Evolutionary conservation across 2,113 vertebrate species (phyloP), one percentile per base, ranked within the genome.

Genomic region (Leptocoma aspasia): DNA sequence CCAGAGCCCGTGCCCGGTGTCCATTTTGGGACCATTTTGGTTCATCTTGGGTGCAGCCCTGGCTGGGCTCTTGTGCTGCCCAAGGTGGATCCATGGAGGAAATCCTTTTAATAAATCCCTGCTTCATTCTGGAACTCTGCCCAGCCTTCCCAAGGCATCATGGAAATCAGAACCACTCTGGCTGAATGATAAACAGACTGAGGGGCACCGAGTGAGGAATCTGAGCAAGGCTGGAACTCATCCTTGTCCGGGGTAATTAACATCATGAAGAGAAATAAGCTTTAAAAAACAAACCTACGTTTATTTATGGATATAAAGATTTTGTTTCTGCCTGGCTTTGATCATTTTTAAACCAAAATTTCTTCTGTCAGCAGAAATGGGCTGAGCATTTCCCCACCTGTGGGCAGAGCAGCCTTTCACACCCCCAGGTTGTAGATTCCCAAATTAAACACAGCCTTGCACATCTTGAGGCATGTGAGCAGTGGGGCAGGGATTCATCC

Each of bases 401-500:
- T 59, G 12, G 3, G 41, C 76, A 33, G 41, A 33, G 24, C 45
- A 61, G 54, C 60, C 57, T 49, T 42, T 66, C 44, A 50, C 50
- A 39, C 21, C 27, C 50, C n/a, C 64, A 23, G 14, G 35, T 44
- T 11, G 53, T 28, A 56, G 30, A 26, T 71, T 17, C 60, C 77
- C 83, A 92, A 89, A 94, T 86, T 45, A 92, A 95, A 88, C 14
- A 17, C 26, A 49, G 45, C 47, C 45, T 45, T 21, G 45, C 45
- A n/a, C n/a, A n/a, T n/a, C n/a, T n/a, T n/a, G n/a, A 73, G 91
- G 86, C 76, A 95, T 57, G 50, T 65, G 83, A 95, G 86, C 45
- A 69, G 41, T 22, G 52, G 47, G 94, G 79, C 73, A 91, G 89
- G 70, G 71, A 90, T 94, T 97, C 82, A 93, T 90, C 96, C 90